These are phyloP conservation scores for Laothoe populi DNA, from an alignment of 2,888 invertebrate genomes.

Conservation along the genomic window DNA sequence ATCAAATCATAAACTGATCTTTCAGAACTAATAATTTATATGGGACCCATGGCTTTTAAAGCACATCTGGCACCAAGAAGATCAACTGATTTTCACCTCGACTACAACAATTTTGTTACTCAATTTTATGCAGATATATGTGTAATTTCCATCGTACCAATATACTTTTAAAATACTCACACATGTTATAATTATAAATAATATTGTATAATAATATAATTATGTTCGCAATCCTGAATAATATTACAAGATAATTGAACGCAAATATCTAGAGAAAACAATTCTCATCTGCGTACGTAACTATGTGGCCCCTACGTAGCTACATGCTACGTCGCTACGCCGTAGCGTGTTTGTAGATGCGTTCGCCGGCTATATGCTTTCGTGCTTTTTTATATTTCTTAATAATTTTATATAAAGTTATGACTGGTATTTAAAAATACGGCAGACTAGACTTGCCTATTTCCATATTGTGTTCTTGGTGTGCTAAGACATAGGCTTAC, in stretches of 20 bases:
- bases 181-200: neutral
- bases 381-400: neutral
- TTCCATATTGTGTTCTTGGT: too few relatives aligned
- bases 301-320: neutral
- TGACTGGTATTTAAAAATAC: neutral
- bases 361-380: neutral
- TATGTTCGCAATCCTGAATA: neutral
- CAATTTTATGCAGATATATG: too few relatives aligned
- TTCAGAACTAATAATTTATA: too few relatives aligned
- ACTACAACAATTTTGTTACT: too few relatives aligned
- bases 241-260: constrained; percentile 17
- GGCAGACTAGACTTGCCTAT: too few relatives aligned
- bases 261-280: constrained; percentile 11
- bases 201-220: constrained; percentile 9
- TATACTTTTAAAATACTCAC: neutral
- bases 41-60: too few relatives aligned
- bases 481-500: too few relatives aligned
- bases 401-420: neutral
- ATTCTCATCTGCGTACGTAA: constrained; percentile 6
- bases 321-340: neutral
- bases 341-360: neutral
- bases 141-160: too few relatives aligned
- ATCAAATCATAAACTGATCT: too few relatives aligned
- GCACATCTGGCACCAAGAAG: too few relatives aligned
- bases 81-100: too few relatives aligned